Evolutionary conservation across 2,888 invertebrate species (phyloP), one percentile per base, ranked within the genome.

Genomic region (Ommatoiulus sabulosus): DNA sequence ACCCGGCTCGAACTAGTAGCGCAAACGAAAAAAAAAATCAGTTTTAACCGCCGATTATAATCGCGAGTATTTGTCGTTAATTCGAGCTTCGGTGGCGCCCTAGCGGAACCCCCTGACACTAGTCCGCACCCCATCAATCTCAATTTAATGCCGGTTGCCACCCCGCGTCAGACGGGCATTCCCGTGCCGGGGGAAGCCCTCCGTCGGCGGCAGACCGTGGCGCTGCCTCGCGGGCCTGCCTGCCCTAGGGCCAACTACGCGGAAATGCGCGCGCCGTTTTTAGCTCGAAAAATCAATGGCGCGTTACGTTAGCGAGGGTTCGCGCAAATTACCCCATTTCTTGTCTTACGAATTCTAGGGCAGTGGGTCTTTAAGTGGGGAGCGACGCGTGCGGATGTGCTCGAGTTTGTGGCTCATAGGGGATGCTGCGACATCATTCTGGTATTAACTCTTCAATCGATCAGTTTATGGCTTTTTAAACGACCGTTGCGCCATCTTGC

Each of bases 121-220:
- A 17, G 17, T n/a, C 63, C 63, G n/a, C 63, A 63, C 63, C 72
- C 72, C 10, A 72, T 72, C 24, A 72, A 24, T 72, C 24, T 72
- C 24, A 20, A 72, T 72, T 24, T 24, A 72, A 24, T 24, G 24
- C 72, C 3, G 24, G 17, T 72, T 72, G 20, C 5, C 20, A 24
- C 24, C 8, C 20, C 6, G 24, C 17, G 72, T 7, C 8, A n/a
- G 6, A 2, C 1, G 24, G 24, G 4, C 3, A 24, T 24, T 72
- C 24, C 72, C 24, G 72, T 72, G 72, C 72, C 72, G 72, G 3
- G 20, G 6, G n/a, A 72, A 24, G 72, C 1, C 24, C 72, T 72
- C 72, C 72, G 72, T 72, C 72, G 72, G 72, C 72, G 20, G 72
- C 72, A 72, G 72, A 72, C 72, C 72, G 72, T 72, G 72, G 24